Percentiles rank a stretch among this genome's conserved stretches.
These are phyloP conservation scores for Heterodera filipjevi DNA, from an alignment of 2,888 invertebrate species.

Conservation along the genomic window DNA sequence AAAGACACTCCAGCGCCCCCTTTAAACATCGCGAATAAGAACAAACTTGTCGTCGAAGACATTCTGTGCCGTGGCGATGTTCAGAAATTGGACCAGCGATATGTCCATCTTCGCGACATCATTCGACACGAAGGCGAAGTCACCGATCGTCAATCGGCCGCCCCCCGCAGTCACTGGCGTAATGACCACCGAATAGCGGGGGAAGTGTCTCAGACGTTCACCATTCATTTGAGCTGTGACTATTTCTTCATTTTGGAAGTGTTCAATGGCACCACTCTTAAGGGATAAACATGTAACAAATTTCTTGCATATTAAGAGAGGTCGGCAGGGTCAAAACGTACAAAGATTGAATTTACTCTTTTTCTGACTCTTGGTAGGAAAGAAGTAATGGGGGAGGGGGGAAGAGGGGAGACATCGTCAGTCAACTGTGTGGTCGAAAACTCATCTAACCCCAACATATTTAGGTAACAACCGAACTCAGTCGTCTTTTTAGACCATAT, in stretches of 20 bases:
- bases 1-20: not conserved
- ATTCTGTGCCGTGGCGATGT: conserved; percentile 31
- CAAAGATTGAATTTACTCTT: too few species aligned
- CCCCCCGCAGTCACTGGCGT: not conserved
- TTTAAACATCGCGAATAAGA: not conserved
- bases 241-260: not conserved
- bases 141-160: conserved; percentile 13
- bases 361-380: too few species aligned
- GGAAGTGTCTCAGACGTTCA: not conserved
- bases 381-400: too few species aligned
- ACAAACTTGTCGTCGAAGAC: conserved; percentile 25
- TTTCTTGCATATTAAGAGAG: too few species aligned
- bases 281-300: too few species aligned
- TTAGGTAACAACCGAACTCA: too few species aligned
- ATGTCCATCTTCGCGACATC: conserved; percentile 21
- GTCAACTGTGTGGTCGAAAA: too few species aligned
- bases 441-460: too few species aligned
- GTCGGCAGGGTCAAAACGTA: too few species aligned
- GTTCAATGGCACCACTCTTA: not conserved
- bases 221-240: too few species aligned
- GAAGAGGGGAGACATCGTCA: too few species aligned
- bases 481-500: too few species aligned
- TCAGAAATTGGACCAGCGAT: conserved; percentile 29
- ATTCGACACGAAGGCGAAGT: conserved; percentile 4
- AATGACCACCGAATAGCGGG: not conserved